Conservation (phyloP, 2,113 vertebrate genomes). For the Sminthopsis crassicaudata region DNA sequence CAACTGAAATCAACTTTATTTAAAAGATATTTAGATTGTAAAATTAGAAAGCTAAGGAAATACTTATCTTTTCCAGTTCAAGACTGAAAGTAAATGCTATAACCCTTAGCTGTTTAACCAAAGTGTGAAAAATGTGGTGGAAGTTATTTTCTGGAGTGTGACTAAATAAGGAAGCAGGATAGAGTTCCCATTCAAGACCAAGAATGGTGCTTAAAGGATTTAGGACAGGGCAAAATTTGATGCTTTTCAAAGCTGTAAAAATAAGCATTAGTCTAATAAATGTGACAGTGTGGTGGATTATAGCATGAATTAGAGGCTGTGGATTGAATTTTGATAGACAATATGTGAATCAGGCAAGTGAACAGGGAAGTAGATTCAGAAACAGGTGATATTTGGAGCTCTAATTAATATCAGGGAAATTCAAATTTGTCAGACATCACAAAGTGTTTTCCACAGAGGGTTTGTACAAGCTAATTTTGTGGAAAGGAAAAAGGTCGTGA, state of each 20-base stretch:
- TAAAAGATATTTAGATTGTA: constrained; percentile 17
- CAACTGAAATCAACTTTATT: neutral
- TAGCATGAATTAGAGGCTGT: neutral
- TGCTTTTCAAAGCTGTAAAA: constrained; percentile 37
- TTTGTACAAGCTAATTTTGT: neutral
- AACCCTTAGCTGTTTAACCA: neutral
- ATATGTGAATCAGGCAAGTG: neutral
- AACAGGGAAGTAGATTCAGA: neutral
- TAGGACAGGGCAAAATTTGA: neutral
- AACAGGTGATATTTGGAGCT: neutral
- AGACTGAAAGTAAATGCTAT: constrained; percentile 9
- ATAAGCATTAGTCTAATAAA: constrained; percentile 26
- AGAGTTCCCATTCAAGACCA: constrained; percentile 18
- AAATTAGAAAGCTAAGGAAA: constrained; percentile 10
- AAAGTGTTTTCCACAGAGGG: neutral
- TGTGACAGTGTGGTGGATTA: neutral
- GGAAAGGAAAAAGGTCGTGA: neutral
- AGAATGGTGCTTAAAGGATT: constrained; percentile 20
- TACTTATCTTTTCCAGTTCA: neutral
- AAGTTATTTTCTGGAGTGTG: constrained; percentile 22
- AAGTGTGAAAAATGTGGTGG: neutral
- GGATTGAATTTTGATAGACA: neutral
- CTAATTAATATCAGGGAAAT: constrained; percentile 12
- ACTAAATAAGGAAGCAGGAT: neutral
- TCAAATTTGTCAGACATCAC: neutral